Base-by-base conservation (phyloP, 1,140 invertebrate species). In the Pseudomyrmex sp. region DNA sequence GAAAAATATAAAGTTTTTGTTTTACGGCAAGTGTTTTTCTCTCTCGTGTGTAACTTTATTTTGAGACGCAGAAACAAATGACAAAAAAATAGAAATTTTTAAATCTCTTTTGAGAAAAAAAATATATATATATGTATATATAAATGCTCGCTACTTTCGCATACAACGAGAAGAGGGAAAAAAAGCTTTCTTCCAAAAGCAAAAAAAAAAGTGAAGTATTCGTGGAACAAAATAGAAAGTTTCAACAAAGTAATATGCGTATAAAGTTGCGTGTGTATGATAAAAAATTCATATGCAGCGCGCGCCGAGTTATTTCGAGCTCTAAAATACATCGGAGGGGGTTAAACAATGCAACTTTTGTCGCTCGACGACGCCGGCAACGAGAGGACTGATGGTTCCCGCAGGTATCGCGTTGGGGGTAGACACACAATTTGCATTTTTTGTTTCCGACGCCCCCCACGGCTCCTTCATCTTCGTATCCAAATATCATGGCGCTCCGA, bases 401-500 rank as follows among this genome's bases (percentile, higher is more conserved):
- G 76, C 23, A 52, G 69, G 68, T 70, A 70, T 70, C 15, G 35
- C 35, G 35, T 7, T 18, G 18, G 35, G 20, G 54, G 52, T 48
- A 79, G 65, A 70, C 62, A 23, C 26, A 56, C 46, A 80, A 80
- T 80, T 80, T 80, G 66, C 76, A 80, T 80, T 80, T 35, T 80
- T 79, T 70, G 65, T 79, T 80, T 56, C 26, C 52, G 35, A 35
- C 10, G 50, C 50, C 50, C 26, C 63, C 13, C 44, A 10, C 35
- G 15, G 65, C 54, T 15, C 44, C 44, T 70, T 79, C 54, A 59
- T 72, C 66, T 70, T 72, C 76, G 44, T 80, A 61, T 80, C 66
- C 54, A 80, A 80, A 80, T 72, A 80, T 80, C 66, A 80, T 50
- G n/a, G 35, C 52, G 75, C 75, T 79, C 44, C 35, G 20, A 48